Evolutionary conservation across 2,888 invertebrate species (phyloP), one percentile per base, ranked within the genome.

Genomic region (Meiosimyza platycephala): DNA sequence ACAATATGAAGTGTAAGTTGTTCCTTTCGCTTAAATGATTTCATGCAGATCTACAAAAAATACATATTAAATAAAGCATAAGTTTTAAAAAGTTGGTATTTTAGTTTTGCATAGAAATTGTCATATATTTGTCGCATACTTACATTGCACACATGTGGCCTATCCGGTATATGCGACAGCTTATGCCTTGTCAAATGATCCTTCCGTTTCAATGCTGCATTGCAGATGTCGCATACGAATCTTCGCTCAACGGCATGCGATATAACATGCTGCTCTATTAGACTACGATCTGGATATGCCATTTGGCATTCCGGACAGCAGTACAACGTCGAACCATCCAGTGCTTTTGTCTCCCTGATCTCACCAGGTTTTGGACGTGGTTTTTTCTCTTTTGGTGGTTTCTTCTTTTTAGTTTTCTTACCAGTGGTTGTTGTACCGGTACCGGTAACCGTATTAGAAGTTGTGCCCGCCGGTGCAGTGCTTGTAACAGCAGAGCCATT

Each of bases 291-390:
- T 4, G 95, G 95, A 84, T 95, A 94, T 52, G 95, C 95, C 94
- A 95, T 94, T 85, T 95, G 94, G 83, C 95, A 95, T 84, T 95
- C 95, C 0, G 95, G 95, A 85, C 95, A 95, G 84, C 95, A 95
- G 82, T 94, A 95, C 18, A 95, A 84, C 0, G 95, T 95, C 68
- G 95, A 94, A 55, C 95, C 95, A 79, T 95, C 95, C 69, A 93
- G 80, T 33, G 92, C 92, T 22, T 91, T 91, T 1, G 91, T 91
- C 73, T 89, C 87, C 9, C 87, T 84, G 72, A 88, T 88, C 77
- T 88, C 88, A 72, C 88, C 88, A 4, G 88, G 88, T 78, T 94
- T 94, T 0, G 94, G 94, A 64, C 94, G 88, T n/a, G 93, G 93
- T 80, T 95, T 95, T 86, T 94, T 94, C 84, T 94, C 94, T 83